Evolutionary conservation across 2,113 vertebrate genomes (phyloP), one percentile per base, ranked within the genome.

Genomic region (Rhodinocichla rosea): DNA sequence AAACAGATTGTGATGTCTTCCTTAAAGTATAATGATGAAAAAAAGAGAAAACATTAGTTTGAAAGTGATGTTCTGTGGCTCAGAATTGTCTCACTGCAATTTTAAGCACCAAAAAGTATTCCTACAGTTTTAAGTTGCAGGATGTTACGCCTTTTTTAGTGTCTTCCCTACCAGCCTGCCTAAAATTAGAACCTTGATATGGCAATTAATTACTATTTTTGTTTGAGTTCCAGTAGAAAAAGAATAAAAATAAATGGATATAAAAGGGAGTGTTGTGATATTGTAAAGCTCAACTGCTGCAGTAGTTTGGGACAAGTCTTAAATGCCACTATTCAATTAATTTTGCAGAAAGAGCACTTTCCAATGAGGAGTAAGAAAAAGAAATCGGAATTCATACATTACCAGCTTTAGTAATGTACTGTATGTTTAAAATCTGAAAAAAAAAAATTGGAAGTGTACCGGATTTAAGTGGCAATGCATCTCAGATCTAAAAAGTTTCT

Each of bases 1-100:
- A 97, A 94, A 85, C 69, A 81, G 87, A 95, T 92, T 24, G 33
- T 92, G 63, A 95, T 90, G 91, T 91, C 83, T 95, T 96, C 70
- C 70, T 64, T 64, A n/a, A 89, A 83, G 74, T 64, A 49, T 56
- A 60, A 94, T 39, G 11, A 24, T n/a, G n/a, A 63, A 59, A 45
- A 45, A 57, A 59, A 27, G 14, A 40, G 64, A 74, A 83, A 47
- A 83, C 14, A 24, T 37, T 56, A 40, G 7, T 82, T 69, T 55
- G 40, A 22, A 75, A 87, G 57, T 67, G 53, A 63, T 3, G 4
- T 30, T 83, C 47, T 71, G 12, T n/a, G 33, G 6, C 47, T 97
- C 71, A 70, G 57, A 85, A 70, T 30, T 83, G 19, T 57, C 6
- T 93, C 20, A 19, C 2, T 6, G 53, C 23, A 92, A 42, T 67